Conservation (phyloP, 2,888 invertebrate species). For the Luffia ferchaultella region DNA sequence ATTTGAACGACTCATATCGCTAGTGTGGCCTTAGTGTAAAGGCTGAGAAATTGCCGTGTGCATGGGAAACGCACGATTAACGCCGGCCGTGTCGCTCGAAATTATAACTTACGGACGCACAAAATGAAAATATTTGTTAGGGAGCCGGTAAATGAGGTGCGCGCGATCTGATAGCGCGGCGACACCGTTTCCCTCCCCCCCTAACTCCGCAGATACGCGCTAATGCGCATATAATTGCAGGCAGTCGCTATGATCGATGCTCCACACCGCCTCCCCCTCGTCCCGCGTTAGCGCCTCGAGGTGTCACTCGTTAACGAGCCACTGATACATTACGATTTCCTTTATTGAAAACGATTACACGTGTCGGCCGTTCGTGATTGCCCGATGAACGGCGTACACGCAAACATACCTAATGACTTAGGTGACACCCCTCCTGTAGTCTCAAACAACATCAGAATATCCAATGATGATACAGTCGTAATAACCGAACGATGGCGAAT, state of each 20-base stretch:
- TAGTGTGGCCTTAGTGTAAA: too few species aligned
- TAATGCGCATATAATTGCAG: not conserved
- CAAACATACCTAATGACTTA: too few species aligned
- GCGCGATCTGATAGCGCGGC: not conserved
- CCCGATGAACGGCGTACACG: too few species aligned
- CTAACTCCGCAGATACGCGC: not conserved
- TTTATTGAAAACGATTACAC: not conserved
- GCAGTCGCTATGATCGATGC: not conserved
- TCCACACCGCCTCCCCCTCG: not conserved
- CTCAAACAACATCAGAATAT: too few species aligned
- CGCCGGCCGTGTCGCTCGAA: not conserved
- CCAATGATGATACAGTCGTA: too few species aligned
- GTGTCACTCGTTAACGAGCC: not conserved
- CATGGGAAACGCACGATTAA: not conserved
- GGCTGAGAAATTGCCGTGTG: too few species aligned
- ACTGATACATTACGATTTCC: not conserved
- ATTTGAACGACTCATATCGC: too few species aligned
- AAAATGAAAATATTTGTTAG: not conserved
- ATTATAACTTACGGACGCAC: not conserved
- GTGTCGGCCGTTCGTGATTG: not conserved
- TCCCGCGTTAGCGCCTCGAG: too few species aligned
- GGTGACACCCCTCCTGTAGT: too few species aligned
- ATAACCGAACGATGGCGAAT: too few species aligned
- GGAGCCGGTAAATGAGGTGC: not conserved
- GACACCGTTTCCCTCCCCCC: not conserved